A percentile compares a stretch with the other conserved stretches of the same genome.
Conservation (phyloP, 2,113 vertebrate species). For the Cyrtonyx montezumae region DNA sequence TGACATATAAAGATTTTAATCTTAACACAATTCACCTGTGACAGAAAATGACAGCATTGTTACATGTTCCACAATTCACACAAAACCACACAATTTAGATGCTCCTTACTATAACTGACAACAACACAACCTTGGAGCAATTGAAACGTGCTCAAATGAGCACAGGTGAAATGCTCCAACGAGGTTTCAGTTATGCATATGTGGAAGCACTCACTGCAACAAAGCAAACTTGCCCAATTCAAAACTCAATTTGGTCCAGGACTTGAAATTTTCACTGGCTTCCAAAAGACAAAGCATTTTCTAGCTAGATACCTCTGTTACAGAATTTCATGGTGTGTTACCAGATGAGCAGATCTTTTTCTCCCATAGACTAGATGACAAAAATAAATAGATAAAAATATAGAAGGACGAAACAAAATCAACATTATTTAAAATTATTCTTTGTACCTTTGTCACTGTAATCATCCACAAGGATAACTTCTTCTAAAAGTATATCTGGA, state of each 20-base stretch:
- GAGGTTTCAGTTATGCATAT: background rate
- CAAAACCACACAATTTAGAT: background rate
- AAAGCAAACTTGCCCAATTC: background rate
- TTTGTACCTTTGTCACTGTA: constrained; percentile 92
- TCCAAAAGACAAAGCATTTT: background rate
- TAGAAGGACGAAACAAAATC: background rate
- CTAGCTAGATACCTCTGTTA: background rate
- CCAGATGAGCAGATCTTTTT: background rate
- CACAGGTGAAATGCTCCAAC: background rate
- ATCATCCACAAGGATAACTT: constrained; percentile 96
- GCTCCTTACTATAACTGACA: background rate
- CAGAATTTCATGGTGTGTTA: background rate
- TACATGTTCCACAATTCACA: background rate
- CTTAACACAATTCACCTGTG: background rate
- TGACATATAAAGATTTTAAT: background rate
- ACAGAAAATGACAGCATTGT: background rate
- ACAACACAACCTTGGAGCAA: background rate
- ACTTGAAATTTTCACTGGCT: background rate
- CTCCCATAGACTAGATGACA: background rate
- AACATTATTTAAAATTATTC: background rate
- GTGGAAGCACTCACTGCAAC: background rate
- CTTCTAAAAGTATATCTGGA: constrained; percentile 90
- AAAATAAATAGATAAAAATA: background rate
- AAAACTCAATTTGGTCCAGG: background rate
- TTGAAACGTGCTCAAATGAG: background rate